A percentile compares a stretch with the other conserved stretches of the same genome.
Evolutionary conservation across 2,888 invertebrate genomes (phyloP).

Genomic region (Lissocephala sabroskyi): DNA sequence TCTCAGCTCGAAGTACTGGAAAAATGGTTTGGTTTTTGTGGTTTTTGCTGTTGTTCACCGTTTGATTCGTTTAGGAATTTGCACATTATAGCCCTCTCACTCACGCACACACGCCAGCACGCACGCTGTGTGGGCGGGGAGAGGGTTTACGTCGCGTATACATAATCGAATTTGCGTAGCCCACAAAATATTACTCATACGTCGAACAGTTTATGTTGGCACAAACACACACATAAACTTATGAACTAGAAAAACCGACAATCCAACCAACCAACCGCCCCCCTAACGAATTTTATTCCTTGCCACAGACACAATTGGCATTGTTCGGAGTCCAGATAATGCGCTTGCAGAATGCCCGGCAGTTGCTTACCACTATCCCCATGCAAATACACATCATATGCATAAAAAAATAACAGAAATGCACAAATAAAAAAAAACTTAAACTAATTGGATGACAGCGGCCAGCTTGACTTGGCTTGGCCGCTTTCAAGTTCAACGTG

Average conservation of each 20-base stretch:
- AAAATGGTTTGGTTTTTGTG: conserved; percentile 40
- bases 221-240: neutral
- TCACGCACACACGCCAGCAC: conserved; percentile 10
- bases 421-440: no score
- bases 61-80: conserved; percentile 19
- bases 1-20: conserved; percentile 82
- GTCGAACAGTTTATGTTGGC: conserved; percentile 13
- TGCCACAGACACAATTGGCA: conserved; percentile 18
- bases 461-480: no score
- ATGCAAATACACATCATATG: no score
- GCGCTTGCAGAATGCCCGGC: neutral
- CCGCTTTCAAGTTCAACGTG: no score
- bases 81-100: conserved; percentile 24
- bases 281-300: neutral
- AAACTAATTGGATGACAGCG: no score
- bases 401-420: no score
- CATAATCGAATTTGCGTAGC: conserved; percentile 30
- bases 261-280: neutral
- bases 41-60: no score
- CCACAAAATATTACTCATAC: conserved; percentile 36
- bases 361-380: no score
- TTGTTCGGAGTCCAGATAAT: neutral
- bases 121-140: conserved; percentile 12
- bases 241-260: neutral
- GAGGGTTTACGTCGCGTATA: conserved; percentile 22